These are phyloP conservation scores for Pangasius krempfi DNA, from an alignment of 2,797 vertebrate genomes.

Conservation along the genomic window DNA sequence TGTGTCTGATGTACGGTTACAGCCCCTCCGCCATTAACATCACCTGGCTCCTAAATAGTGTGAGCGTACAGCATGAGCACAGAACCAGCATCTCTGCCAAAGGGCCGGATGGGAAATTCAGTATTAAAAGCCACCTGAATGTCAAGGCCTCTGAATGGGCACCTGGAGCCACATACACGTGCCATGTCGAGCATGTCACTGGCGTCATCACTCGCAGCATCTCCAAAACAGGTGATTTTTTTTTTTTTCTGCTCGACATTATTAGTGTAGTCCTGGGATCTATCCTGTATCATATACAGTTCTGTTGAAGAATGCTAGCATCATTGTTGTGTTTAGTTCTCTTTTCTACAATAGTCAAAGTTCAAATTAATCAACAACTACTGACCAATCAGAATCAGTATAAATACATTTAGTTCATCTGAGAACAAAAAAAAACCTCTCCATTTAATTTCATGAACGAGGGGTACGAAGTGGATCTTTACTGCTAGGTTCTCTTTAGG, in stretches of 20 bases:
- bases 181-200: slow-evolving; percentile 63
- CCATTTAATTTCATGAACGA: too few species aligned
- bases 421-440: background rate
- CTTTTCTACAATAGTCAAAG: background rate
- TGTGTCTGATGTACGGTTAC: slow-evolving; percentile 72
- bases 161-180: slow-evolving; percentile 64
- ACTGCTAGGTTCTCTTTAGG: background rate
- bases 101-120: slow-evolving; percentile 68
- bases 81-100: slow-evolving; percentile 56
- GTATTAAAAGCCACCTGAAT: slow-evolving; percentile 64
- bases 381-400: background rate
- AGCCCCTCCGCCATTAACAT: slow-evolving; percentile 70
- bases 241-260: background rate
- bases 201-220: slow-evolving; percentile 20
- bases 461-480: background rate
- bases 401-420: background rate
- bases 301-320: background rate
- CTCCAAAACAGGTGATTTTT: slow-evolving; percentile 64
- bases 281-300: background rate
- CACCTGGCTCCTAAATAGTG: slow-evolving; percentile 65
- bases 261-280: background rate
- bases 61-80: slow-evolving; percentile 26
- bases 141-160: slow-evolving; percentile 54
- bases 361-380: background rate
- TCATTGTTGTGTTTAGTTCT: background rate